These are phyloP conservation scores for Drusus annulatus DNA, from an alignment of 1,140 invertebrate genomes.

Conservation along the genomic window DNA sequence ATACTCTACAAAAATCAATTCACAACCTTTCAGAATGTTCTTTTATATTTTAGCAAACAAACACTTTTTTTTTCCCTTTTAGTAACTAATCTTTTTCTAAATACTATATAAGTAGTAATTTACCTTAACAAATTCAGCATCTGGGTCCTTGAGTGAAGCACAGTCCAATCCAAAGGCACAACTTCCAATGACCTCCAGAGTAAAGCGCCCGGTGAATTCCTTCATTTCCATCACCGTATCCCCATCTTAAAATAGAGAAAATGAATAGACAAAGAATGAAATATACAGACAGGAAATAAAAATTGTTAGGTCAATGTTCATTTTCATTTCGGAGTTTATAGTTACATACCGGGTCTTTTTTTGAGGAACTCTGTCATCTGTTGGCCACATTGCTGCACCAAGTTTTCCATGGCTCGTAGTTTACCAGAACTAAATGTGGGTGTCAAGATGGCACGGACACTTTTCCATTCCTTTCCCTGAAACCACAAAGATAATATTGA, in stretches of 20 bases:
- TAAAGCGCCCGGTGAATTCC: constrained; percentile 66
- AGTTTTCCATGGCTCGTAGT: constrained; percentile 60
- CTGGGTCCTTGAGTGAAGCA: constrained; percentile 64
- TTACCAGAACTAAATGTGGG: constrained; percentile 61
- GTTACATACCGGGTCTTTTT: constrained; percentile 41
- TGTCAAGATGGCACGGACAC: constrained; percentile 53
- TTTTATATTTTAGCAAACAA: background rate
- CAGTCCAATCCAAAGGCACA: constrained; percentile 70
- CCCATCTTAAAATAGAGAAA: constrained; percentile 54
- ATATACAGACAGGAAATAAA: background rate
- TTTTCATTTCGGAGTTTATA: background rate
- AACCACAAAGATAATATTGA: background rate
- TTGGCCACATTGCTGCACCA: constrained; percentile 53
- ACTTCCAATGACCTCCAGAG: constrained; percentile 68
- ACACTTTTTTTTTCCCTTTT: background rate
- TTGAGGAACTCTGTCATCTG: constrained; percentile 56
- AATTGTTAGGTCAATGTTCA: background rate
- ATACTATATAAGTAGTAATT: background rate
- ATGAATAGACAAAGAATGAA: background rate
- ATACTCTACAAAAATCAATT: background rate
- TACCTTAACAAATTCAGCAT: constrained; percentile 66
- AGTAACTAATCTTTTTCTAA: background rate
- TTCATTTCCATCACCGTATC: constrained; percentile 67
- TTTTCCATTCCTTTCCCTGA: constrained; percentile 61
- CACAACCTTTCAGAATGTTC: background rate